Evolutionary conservation across 2,113 vertebrate species (phyloP).

Genomic region (Phoxinus phoxinus): DNA sequence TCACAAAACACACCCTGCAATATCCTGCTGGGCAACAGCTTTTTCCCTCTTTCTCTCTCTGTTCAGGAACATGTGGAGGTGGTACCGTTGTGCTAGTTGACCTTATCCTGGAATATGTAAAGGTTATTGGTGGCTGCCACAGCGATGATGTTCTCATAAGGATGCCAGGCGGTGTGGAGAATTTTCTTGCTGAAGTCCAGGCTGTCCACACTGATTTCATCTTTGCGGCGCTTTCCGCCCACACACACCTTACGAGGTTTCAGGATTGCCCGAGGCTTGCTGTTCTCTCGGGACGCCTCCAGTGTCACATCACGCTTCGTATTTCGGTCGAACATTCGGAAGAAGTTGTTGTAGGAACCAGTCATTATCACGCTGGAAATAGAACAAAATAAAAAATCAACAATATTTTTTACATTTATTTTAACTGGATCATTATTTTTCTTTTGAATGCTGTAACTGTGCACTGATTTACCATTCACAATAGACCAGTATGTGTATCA

Average conservation of each 20-base stretch:
- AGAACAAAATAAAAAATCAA: background rate
- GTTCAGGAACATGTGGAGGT: background rate
- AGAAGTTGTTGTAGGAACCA: constrained; percentile 98
- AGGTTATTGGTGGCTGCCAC: constrained; percentile 92
- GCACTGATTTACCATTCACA: background rate
- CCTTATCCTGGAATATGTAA: constrained; percentile 95
- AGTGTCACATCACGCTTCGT: constrained; percentile 94
- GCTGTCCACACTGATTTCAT: constrained; percentile 91
- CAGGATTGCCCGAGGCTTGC: constrained; percentile 88
- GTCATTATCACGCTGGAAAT: constrained; percentile 95
- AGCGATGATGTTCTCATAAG: constrained; percentile 89
- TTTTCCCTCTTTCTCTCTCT: background rate
- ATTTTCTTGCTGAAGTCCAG: constrained; percentile 96
- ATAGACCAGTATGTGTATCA: background rate
- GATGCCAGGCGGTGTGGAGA: constrained; percentile 90
- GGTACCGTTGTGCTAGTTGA: constrained; percentile 76
- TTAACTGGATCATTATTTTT: background rate
- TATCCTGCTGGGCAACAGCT: background rate
- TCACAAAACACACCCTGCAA: background rate
- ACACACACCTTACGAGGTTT: constrained; percentile 89
- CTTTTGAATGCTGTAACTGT: background rate
- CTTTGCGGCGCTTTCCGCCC: constrained; percentile 87
- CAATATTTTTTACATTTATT: background rate
- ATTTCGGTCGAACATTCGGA: constrained; percentile 91
- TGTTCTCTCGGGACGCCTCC: constrained; percentile 93